phyloP scores from a whole-genome alignment of 2,888 invertebrate genomes.

The Tromatobia lineatoria region DNA sequence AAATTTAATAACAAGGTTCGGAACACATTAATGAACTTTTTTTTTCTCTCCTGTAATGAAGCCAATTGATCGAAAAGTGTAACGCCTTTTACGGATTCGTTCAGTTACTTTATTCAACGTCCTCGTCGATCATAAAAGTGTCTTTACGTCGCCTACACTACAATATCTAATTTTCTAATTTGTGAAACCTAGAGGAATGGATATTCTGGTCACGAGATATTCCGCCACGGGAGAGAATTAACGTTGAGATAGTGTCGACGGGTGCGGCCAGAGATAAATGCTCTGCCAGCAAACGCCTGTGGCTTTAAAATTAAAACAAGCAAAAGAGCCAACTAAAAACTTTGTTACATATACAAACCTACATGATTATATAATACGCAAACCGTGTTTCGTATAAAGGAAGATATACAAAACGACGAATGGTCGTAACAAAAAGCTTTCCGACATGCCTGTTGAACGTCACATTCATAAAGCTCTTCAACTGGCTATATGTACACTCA shows the following conservation, averaged over 20 bases:
- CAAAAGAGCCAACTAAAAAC: constrained; percentile 34
- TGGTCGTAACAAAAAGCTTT: constrained; percentile 26
- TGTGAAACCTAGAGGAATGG: not conserved
- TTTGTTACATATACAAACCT: constrained; percentile 5
- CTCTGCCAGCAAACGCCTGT: constrained; percentile 25
- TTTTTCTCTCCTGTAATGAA: no score
- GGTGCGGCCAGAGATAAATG: not conserved
- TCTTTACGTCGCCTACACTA: not conserved
- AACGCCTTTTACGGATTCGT: not conserved
- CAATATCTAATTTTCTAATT: constrained; percentile 9
- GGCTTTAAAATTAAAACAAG: constrained; percentile 34
- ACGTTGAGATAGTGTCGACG: constrained; percentile 30
- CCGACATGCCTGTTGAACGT: constrained; percentile 25
- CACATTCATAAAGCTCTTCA: constrained; percentile 8
- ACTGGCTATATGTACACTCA: not conserved
- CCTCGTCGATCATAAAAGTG: not conserved
- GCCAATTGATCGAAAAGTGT: not conserved
- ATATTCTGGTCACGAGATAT: constrained; percentile 1
- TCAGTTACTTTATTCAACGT: not conserved
- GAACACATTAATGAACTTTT: no score
- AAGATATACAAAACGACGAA: constrained; percentile 24
- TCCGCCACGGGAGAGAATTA: constrained; percentile 22
- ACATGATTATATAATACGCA: constrained; percentile 10
- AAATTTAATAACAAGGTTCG: no score
- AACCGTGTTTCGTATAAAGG: constrained; percentile 5